Conservation (phyloP, 2,797 vertebrate genomes). For the Momotus momota region DNA sequence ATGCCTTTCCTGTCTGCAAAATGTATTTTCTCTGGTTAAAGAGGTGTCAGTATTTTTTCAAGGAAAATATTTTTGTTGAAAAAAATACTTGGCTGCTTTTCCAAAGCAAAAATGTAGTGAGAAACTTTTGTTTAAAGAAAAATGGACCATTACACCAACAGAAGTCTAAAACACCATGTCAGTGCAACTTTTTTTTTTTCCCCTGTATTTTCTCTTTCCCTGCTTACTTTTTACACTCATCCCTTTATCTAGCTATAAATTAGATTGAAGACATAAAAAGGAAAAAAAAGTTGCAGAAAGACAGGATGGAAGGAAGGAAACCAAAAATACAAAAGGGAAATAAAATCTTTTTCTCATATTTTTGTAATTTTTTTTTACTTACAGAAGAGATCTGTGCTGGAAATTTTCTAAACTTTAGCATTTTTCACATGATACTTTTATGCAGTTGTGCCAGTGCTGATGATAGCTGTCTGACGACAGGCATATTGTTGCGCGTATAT, state of each 20-base stretch:
- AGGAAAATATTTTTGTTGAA: slow-evolving; percentile 31
- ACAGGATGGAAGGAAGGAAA: not conserved
- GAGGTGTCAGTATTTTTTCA: slow-evolving; percentile 35
- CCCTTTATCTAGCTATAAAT: not conserved
- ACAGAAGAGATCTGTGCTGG: not conserved
- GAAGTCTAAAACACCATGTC: not conserved
- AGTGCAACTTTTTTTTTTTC: not conserved
- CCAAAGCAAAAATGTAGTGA: not conserved
- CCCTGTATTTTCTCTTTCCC: not conserved
- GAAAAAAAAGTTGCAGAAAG: not conserved
- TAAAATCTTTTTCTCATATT: accelerated
- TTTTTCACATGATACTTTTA: not conserved
- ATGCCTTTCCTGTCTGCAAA: slow-evolving; percentile 58
- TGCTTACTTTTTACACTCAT: not conserved
- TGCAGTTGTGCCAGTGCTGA: not conserved
- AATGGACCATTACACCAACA: not conserved
- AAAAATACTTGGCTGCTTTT: slow-evolving; percentile 10
- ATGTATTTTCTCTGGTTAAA: slow-evolving; percentile 57
- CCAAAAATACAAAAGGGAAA: not conserved
- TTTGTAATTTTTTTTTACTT: not conserved
- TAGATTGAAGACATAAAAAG: not conserved
- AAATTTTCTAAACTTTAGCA: not conserved
- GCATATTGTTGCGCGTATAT: not conserved
- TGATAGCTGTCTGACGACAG: not conserved
- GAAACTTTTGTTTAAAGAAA: not conserved